phyloP scores from a whole-genome alignment of 2,888 invertebrate genomes.

The Dicranocentrus wangi region DNA sequence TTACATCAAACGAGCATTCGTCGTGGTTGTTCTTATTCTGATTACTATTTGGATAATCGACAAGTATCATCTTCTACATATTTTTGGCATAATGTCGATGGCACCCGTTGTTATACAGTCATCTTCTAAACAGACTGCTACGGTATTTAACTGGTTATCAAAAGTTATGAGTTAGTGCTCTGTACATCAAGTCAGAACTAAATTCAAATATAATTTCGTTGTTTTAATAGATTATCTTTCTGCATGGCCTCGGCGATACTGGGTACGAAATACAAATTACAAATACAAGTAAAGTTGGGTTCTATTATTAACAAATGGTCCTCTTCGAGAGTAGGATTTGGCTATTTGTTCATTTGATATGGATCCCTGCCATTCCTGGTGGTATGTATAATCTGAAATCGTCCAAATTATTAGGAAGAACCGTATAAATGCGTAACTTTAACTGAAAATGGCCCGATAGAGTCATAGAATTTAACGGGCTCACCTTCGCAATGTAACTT shows the following conservation, averaged over 20 bases:
- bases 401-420: too few species aligned
- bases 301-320: too few species aligned
- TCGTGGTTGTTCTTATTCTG: conserved; percentile 5
- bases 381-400: too few species aligned
- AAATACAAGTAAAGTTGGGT: too few species aligned
- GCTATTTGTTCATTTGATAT: too few species aligned
- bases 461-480: too few species aligned
- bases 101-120: conserved; percentile 86
- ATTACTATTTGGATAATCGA: conserved; percentile 34
- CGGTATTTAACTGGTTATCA: conserved; percentile 79
- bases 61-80: conserved; percentile 45
- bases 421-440: too few species aligned
- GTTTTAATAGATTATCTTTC: conserved; percentile 90
- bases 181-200: too few species aligned
- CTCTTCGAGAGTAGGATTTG: too few species aligned
- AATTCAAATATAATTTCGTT: background rate
- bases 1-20: conserved; percentile 18
- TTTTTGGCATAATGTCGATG: conserved; percentile 57
- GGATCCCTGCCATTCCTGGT: too few species aligned
- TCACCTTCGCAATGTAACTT: too few species aligned
- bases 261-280: conserved; percentile 84
- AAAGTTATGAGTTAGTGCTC: background rate
- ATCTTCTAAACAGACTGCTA: conserved; percentile 88
- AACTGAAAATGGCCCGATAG: too few species aligned
- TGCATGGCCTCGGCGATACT: conserved; percentile 96